Evolutionary conservation across 2,888 invertebrate genomes (phyloP).

Genomic region (Ectobius pallidus): DNA sequence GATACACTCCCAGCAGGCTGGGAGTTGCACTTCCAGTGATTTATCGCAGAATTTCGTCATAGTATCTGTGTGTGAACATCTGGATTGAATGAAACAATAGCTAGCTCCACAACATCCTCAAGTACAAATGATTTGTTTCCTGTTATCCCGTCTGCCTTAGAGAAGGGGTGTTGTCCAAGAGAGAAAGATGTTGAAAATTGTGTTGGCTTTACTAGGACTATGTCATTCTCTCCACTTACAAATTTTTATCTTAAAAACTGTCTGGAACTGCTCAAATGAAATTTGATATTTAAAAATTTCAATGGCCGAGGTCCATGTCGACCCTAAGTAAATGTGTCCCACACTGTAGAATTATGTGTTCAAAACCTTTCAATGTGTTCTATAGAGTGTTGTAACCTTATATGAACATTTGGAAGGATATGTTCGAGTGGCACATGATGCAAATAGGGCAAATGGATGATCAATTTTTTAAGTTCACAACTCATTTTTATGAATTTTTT

Average conservation of each 20-base stretch:
- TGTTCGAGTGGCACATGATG: neutral
- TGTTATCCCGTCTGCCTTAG: constrained; percentile 18
- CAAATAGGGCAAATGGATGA: neutral
- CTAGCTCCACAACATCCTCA: neutral
- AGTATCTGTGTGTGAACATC: constrained; percentile 4
- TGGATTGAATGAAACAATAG: too few species aligned
- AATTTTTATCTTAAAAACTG: neutral
- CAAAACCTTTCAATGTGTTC: constrained; percentile 15
- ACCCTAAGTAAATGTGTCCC: constrained; percentile 2
- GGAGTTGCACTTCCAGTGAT: neutral
- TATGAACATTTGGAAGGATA: neutral
- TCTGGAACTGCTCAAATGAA: constrained; percentile 16
- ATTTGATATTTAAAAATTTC: neutral
- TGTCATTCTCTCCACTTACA: neutral
- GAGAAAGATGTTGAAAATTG: neutral
- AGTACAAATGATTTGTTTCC: constrained; percentile 18
- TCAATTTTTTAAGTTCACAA: neutral
- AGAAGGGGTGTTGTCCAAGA: constrained; percentile 3
- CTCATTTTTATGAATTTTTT: neutral
- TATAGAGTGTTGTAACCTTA: neutral
- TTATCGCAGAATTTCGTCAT: constrained; percentile 5
- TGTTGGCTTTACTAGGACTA: neutral
- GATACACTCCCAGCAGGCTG: constrained; percentile 2
- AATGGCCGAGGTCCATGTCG: constrained; percentile 1
- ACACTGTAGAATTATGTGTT: constrained; percentile 7